Evolutionary conservation across 37 sponge, comb jelly and placozoan species (phyloP).

Genomic region (Cladorhizidae sp.): DNA sequence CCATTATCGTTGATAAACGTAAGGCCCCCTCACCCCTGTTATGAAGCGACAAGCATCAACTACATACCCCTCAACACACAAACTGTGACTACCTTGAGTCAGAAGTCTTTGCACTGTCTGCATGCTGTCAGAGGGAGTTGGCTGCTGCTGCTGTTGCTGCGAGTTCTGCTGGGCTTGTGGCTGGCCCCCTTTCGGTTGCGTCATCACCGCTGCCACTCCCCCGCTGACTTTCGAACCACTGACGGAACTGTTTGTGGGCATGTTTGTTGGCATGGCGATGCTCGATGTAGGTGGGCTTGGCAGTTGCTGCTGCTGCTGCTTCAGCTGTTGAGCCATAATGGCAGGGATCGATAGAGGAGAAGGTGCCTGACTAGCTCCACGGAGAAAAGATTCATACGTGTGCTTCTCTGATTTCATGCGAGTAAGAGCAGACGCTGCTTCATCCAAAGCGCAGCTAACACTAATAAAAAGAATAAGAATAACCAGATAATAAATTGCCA

Average conservation of each 20-base stretch:
- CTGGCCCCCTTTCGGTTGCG: neutral
- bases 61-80: neutral
- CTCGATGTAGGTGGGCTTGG: neutral
- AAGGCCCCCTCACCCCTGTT: no score
- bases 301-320: neutral
- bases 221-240: neutral
- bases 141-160: slow-evolving; percentile 29
- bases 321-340: neutral
- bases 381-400: slow-evolving; percentile 48
- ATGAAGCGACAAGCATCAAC: neutral
- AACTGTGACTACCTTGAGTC: slow-evolving; percentile 28
- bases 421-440: slow-evolving; percentile 79
- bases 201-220: neutral
- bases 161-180: slow-evolving; percentile 12
- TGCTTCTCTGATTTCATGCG: slow-evolving; percentile 68
- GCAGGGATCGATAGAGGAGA: slow-evolving; percentile 2
- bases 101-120: slow-evolving; percentile 62
- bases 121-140: slow-evolving; percentile 31
- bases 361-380: slow-evolving; percentile 49
- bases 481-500: neutral
- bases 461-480: slow-evolving; percentile 4
- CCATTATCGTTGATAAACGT: no score
- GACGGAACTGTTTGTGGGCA: no score
- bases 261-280: neutral
- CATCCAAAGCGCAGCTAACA: slow-evolving; percentile 83